Conservation (phyloP, 2,797 vertebrate genomes). For the Phalanger gymnotis region DNA sequence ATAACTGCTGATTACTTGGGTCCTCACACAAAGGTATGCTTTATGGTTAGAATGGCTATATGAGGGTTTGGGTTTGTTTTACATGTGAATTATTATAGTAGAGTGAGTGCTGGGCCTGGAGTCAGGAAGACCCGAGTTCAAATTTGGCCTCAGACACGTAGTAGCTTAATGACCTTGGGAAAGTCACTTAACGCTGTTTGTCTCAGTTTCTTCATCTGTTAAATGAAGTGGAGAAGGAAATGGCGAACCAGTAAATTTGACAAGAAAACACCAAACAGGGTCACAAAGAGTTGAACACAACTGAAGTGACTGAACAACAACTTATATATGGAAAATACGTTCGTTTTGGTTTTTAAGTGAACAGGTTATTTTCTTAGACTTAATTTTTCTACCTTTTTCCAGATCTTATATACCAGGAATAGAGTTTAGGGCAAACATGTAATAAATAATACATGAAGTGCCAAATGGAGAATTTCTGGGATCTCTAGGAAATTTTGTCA, state of each 20-base stretch:
- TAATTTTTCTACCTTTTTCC: slow-evolving; percentile 1
- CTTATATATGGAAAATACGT: slow-evolving; percentile 11
- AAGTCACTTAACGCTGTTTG: not conserved
- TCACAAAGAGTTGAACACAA: slow-evolving; percentile 19
- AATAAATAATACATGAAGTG: slow-evolving; percentile 9
- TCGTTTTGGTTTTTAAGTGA: not conserved
- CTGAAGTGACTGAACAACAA: not conserved
- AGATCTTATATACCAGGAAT: not conserved
- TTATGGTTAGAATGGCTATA: slow-evolving; percentile 20
- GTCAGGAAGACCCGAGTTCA: not conserved
- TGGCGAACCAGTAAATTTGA: not conserved
- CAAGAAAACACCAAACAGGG: not conserved
- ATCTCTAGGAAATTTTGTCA: not conserved
- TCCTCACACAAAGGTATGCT: not conserved
- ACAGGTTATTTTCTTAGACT: slow-evolving; percentile 1
- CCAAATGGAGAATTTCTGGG: not conserved
- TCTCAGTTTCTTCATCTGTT: not conserved
- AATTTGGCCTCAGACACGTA: not conserved
- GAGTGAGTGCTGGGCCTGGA: not conserved
- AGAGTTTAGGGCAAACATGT: not conserved
- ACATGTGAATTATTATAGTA: not conserved
- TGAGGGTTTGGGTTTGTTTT: not conserved
- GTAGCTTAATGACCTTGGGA: not conserved
- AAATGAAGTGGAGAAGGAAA: not conserved
- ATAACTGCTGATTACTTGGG: too few relatives aligned